Base-by-base conservation (phyloP, 1,140 invertebrate species). In the Drosophila bipectinata region DNA sequence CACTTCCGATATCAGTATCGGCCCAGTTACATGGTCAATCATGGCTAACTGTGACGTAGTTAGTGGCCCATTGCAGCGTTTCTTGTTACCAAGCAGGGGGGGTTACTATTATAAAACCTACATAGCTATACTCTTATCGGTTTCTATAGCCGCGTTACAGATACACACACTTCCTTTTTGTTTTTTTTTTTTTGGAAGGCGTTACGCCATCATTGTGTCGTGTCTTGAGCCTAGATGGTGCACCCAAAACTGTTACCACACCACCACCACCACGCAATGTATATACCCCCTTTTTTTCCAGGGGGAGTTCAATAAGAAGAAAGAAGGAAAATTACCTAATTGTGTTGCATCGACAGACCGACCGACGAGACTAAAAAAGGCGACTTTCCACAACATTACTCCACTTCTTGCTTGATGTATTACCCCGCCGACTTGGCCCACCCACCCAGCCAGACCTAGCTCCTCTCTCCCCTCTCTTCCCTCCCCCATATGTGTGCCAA, bases 241-340 rank as follows among this genome's bases (percentile, higher is more conserved):
- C 51, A 71, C 67, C 67, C 64, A 48, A 79, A 64, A 80, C 30
- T 58, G 77, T 79, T 79, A 79, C 77, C 34, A 2, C 10, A 37
- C 7, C 34, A 4, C 1, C 34, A 48, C 26, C 48, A 39, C 74
- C 74, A 83, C 74, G 79, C 74, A 81, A 81, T 37, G 44, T 21
- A 45, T 21, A 9, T 39, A 6, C 32, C 32, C 32, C 10, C 14
- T 18, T 18, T 24, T 55, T 32, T 53, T 18, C 18, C 51, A 26
- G 28, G 5, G 34, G 49, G 41, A 68, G 82, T 82, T 85, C 74
- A 71, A 78, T 87, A 62, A 87, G 82, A 81, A 85, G 82, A 78
- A 78, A 72, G 67, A 71, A 75, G 72, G 67, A 67, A 84, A 90
- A 90, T 90, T 90, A 90, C 88, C 88, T 90, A 90, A 90, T 90